These are phyloP conservation scores for Camelus dromedarius DNA, from an alignment of 2,113 vertebrate species.

Conservation along the genomic window DNA sequence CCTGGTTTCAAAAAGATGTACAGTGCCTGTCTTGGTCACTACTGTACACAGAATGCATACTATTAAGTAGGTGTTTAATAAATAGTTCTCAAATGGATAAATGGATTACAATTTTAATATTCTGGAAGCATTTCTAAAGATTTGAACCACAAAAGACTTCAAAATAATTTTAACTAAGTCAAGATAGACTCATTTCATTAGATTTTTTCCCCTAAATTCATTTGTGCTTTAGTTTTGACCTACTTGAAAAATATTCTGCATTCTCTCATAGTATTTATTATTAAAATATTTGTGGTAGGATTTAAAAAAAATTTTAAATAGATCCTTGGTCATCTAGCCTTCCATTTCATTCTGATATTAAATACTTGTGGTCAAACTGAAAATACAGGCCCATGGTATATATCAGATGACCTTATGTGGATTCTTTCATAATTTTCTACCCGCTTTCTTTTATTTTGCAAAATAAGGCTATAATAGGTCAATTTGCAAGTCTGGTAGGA, in stretches of 20 bases:
- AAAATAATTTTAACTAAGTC: slow-evolving; percentile 48
- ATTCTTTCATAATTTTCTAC: slow-evolving; percentile 34
- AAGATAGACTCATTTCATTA: not conserved
- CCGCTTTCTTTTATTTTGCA: slow-evolving; percentile 33
- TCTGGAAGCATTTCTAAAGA: slow-evolving; percentile 45
- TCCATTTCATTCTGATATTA: slow-evolving; percentile 19
- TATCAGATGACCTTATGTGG: slow-evolving; percentile 1
- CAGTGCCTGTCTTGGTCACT: not conserved
- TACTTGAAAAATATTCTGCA: slow-evolving; percentile 11
- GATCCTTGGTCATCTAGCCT: not conserved
- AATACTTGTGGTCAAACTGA: not conserved
- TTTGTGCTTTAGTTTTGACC: slow-evolving; percentile 12
- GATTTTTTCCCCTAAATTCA: not conserved
- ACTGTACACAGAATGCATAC: not conserved
- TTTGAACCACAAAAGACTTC: not conserved
- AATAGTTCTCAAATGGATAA: slow-evolving; percentile 11
- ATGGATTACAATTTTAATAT: slow-evolving; percentile 16
- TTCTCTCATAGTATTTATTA: slow-evolving; percentile 23
- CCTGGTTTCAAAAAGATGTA: not conserved
- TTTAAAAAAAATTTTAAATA: not conserved
- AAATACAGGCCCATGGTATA: not conserved
- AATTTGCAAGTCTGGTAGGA: not conserved
- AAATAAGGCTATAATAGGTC: not conserved
- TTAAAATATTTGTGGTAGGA: slow-evolving; percentile 26
- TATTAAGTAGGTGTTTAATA: not conserved